Base-by-base conservation (phyloP, 2,797 vertebrate species). In the Yasuhikotakia modesta region DNA sequence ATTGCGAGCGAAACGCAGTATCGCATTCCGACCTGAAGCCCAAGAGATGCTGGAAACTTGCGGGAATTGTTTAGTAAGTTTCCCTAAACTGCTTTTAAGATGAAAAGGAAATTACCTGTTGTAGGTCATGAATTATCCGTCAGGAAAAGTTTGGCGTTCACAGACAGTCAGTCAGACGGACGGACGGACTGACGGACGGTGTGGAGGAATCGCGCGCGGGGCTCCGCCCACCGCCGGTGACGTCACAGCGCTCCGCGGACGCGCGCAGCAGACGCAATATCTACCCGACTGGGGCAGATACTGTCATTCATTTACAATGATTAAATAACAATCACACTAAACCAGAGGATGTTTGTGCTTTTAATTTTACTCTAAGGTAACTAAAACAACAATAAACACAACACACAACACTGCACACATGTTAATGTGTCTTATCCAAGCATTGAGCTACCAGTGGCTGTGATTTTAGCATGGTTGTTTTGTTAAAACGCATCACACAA, bases 41-140 rank as follows among this genome's bases (percentile, higher is more conserved):
- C 14, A 32, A 16, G 22, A n/a, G 8, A 10, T 17, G 5, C 27
- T 10, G n/a, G 52, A 65, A 71, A 13, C 0, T 50, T 11, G 11
- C 16, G n/a, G 0, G 22, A 53, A n/a, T 57, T 10, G 4, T 17
- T 35, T 53, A 5, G 8, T 19, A 7, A 35, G 27, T 3, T 3
- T 4, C 65, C 6, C 19, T 3, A 35, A 17, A 52, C 57, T 0
- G 6, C 2, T 7, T 0, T 1, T 6, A 10, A 27, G 16, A 17
- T 21, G 22, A 65, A 1, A 8, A 19, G 19, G 19, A 13, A 46
- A 67, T 87, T 90, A 94, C 93, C 93, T 91, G 88, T 4, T 83
- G 81, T 87, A 87, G 89, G 85, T 90, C 90, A 92, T 92, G 86
- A 87, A 88, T 84, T 79, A 82, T 71, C 81, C 86, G 75, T 82